Evolutionary conservation across 2,888 invertebrate genomes (phyloP), one percentile per base, ranked within the genome.

Genomic region (Andrena haemorrhoa): DNA sequence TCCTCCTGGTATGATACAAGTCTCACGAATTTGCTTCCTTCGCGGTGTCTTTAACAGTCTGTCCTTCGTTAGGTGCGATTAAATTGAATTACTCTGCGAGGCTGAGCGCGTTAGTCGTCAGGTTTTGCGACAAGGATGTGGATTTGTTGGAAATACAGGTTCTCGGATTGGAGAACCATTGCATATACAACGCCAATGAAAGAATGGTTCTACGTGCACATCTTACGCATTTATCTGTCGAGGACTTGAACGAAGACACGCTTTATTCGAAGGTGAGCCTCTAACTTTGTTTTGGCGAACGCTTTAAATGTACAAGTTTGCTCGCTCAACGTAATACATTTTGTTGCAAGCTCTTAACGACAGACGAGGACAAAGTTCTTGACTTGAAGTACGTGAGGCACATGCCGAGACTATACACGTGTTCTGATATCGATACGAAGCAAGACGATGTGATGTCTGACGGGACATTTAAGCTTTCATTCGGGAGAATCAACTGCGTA

Each of bases 281-380:
- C 3, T 3, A 8, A 20, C 26, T 51, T 35, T 31, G 20, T 0
- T 2, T 10, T 49, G 0, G 41, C 10, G 23, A 10, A 23, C n/a
- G 41, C 5, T 41, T 33, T n/a, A 8, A n/a, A 26, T 33, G 23
- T 35, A 41, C 41, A 16, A 12, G 68, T 72, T 26, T 20, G 0
- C 8, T 23, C 8, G 16, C 33, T 66, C 33, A 63, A 72, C 29
- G 33, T 51, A 8, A 53, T 64, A 26, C 70, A 73, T 82, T 70
- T 84, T 63, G 81, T 77, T 91, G 92, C 4, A 91, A 97, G 97
- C 94, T 97, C 75, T 93, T 97, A 31, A 96, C 96, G 92, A 96
- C 97, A 0, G 97, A 97, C 85, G 97, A 97, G 90, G 97, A 97
- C 91, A 97, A 96, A 91, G 96, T 97, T 0, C 95, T 97, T 83